Evolutionary conservation across 2,888 invertebrate genomes (phyloP), one percentile per base, ranked within the genome.

Genomic region (Leptura quadrifasciata): DNA sequence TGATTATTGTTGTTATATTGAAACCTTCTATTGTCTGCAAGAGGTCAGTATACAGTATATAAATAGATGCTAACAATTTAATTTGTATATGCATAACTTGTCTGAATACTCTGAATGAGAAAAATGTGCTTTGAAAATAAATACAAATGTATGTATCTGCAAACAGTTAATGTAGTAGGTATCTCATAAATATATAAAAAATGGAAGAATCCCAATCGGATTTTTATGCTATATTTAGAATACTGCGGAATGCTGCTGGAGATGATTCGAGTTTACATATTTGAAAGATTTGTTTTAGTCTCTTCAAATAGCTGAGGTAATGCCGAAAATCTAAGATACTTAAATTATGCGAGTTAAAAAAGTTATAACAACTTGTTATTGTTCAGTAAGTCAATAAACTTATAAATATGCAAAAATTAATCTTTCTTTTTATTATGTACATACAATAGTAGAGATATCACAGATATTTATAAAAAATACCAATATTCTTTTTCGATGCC

Each of bases 1-100:
- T 81, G 79, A 47, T 81, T 74, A 54, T 82, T 71, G 68, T 80
- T 80, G 20, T 72, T 79, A 64, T 85, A 84, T 20, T 84, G 78
- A 47, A 80, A 84, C 18, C 76, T 78, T 74, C 74, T 80, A 9
- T 72, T 76, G 74, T 80, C 80, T 80, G 70, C 68, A 82, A 79
- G 20, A 31, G 9, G 39, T n/a, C 47, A 47, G n/a, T 15, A 21
- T 8, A 60, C 15, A 17, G 60, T 3, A 24, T n/a, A 24, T 60
- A 27, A 27, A 12, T 21, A 57, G 57, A 57, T 10, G 2, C 3
- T 4, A 21, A 21, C 2, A 20, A 57, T 20, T 57, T 21, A 57
- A 20, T 47, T 47, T n/a, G n/a, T n/a, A 47, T 47, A 47, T 47
- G 47, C 47, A 15, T n/a, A 47, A n/a, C 47, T n/a, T n/a, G 47